Evolutionary conservation across 2,797 vertebrate species (phyloP).

Genomic region (Avahi laniger): DNA sequence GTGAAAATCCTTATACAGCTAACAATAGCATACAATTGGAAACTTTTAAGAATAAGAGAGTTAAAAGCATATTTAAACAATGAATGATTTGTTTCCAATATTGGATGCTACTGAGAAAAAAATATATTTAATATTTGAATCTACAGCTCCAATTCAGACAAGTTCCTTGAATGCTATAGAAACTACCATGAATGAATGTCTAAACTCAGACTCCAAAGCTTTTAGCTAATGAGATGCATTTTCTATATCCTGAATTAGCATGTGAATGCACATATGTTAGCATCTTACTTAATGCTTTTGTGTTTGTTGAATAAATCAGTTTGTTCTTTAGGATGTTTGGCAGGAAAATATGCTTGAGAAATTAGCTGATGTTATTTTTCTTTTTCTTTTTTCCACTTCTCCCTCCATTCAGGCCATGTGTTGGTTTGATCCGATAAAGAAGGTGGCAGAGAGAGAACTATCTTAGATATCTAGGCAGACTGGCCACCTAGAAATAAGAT

Average conservation of each 20-base stretch:
- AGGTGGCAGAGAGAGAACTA: background rate
- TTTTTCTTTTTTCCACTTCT: background rate
- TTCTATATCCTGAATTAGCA: constrained; percentile 32
- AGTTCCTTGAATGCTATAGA: background rate
- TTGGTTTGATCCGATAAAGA: background rate
- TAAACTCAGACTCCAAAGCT: background rate
- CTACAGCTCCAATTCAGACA: background rate
- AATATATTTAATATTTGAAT: constrained; percentile 12
- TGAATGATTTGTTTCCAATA: constrained; percentile 20
- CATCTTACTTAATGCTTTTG: background rate
- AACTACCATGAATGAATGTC: background rate
- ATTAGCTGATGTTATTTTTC: background rate
- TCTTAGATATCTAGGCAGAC: background rate
- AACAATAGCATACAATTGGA: constrained; percentile 5
- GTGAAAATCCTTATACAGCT: background rate
- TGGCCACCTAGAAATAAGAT: background rate
- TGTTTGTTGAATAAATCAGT: constrained; percentile 16
- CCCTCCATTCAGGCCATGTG: background rate
- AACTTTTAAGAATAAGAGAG: constrained; percentile 1
- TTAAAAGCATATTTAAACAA: constrained; percentile 25
- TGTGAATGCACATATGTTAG: constrained; percentile 11
- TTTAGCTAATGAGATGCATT: constrained; percentile 34
- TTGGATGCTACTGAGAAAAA: constrained; percentile 3
- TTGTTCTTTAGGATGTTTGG: background rate
- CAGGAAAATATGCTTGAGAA: constrained; percentile 44